phyloP scores from a whole-genome alignment of 64 coral and sea anemone species.

The Hydrozoanthus tunicans region DNA sequence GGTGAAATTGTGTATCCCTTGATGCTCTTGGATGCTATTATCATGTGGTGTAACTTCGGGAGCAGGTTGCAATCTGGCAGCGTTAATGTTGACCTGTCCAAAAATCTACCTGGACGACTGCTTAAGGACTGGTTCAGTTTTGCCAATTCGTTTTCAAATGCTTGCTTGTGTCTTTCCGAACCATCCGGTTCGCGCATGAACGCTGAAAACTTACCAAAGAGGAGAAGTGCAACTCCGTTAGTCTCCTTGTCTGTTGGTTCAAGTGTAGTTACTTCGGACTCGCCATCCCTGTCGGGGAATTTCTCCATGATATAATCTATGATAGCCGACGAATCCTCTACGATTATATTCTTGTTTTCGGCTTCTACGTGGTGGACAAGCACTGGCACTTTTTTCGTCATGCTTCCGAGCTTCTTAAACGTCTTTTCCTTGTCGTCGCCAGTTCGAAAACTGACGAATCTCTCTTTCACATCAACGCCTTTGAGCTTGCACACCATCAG shows the following conservation, averaged over 20 bases:
- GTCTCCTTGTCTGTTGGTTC: background rate
- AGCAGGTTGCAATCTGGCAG: conserved; percentile 78
- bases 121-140: conserved; percentile 58
- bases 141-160: conserved; percentile 35
- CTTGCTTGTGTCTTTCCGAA: conserved; percentile 29
- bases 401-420: conserved; percentile 34
- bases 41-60: conserved; percentile 71
- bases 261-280: background rate
- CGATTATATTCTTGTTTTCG: conserved; percentile 21
- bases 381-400: conserved; percentile 59
- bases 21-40: conserved; percentile 33
- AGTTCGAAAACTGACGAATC: conserved; percentile 60
- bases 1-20: conserved; percentile 41
- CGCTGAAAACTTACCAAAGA: conserved; percentile 59
- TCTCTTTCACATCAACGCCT: background rate
- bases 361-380: conserved; percentile 45
- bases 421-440: conserved; percentile 56
- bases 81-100: conserved; percentile 57
- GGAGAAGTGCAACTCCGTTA: background rate
- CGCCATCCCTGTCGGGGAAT: conserved; percentile 1
- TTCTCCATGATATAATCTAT: conserved; percentile 46
- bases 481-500: conserved; percentile 65
- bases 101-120: conserved; percentile 27
- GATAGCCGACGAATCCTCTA: conserved; percentile 40
- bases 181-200: conserved; percentile 56